A percentile compares a stretch with the other conserved stretches of the same genome.
Conservation (phyloP, 2,797 vertebrate species). For the Ctenochaetus hawaiiensis region DNA sequence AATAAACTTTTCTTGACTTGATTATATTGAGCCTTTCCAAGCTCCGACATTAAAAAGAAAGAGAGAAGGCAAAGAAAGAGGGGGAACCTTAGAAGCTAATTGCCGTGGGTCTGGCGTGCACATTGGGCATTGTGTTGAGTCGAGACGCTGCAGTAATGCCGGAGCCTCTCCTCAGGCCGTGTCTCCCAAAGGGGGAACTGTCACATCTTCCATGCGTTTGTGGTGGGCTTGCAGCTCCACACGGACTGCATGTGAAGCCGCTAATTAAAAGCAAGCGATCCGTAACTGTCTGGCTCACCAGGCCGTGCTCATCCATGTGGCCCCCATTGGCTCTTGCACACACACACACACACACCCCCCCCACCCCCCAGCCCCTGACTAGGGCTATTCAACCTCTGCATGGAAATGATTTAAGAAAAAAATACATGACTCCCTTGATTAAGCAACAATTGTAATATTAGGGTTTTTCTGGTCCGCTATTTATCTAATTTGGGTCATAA, state of each 20-base stretch:
- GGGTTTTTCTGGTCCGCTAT: too few relatives aligned
- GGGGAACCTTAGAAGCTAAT: conserved; percentile 85
- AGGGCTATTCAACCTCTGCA: conserved; percentile 41
- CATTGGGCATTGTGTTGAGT: conserved; percentile 83
- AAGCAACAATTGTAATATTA: too few relatives aligned
- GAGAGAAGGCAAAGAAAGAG: conserved; percentile 73
- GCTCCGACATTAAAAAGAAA: conserved; percentile 82
- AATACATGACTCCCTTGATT: conserved; percentile 5
- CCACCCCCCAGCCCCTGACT: conserved; percentile 43
- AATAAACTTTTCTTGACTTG: conserved; percentile 88
- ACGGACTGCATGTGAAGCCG: conserved; percentile 76
- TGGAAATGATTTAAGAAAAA: conserved; percentile 52
- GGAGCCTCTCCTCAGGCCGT: conserved; percentile 71
- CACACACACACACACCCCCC: conserved; percentile 56
- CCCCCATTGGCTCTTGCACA: conserved; percentile 56
- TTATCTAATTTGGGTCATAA: too few relatives aligned
- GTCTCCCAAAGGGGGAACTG: conserved; percentile 72
- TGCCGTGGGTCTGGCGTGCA: conserved; percentile 82
- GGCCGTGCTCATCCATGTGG: conserved; percentile 78
- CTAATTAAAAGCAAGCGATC: conserved; percentile 85
- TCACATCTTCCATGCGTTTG: conserved; percentile 82
- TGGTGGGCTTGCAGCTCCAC: conserved; percentile 78
- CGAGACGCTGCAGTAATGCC: conserved; percentile 74
- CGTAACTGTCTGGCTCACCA: conserved; percentile 79
- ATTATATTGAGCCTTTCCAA: conserved; percentile 88